Conservation (phyloP, 2,113 vertebrate species). For the Bos taurus region DNA sequence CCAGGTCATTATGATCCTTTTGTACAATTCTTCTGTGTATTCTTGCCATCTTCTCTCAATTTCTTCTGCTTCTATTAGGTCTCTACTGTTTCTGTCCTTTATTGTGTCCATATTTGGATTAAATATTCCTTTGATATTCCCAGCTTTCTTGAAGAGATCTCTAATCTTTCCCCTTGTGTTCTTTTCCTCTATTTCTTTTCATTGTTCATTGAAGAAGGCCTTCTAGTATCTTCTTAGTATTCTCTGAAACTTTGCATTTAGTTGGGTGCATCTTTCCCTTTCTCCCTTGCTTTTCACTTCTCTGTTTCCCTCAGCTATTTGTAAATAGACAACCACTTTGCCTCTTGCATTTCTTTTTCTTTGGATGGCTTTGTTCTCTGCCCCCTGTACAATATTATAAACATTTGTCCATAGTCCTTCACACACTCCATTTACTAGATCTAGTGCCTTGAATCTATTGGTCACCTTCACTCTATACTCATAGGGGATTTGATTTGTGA, state of each 20-base stretch:
- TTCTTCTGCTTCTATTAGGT: not conserved
- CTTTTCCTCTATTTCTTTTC: not conserved
- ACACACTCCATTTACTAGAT: not conserved
- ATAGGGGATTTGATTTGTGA: not conserved
- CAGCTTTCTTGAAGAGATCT: not conserved
- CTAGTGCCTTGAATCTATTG: not conserved
- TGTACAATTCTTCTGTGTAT: not conserved
- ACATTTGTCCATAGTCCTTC: not conserved
- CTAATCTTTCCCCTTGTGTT: not conserved
- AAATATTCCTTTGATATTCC: not conserved
- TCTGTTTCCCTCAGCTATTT: not conserved
- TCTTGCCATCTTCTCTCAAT: not conserved
- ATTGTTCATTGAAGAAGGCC: not conserved
- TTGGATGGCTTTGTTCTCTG: not conserved
- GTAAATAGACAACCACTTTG: not conserved
- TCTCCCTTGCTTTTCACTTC: not conserved
- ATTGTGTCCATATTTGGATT: not conserved
- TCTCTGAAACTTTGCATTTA: not conserved
- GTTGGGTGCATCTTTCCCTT: not conserved
- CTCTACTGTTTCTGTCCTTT: not conserved
- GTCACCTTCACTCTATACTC: not conserved
- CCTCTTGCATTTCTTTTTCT: not conserved
- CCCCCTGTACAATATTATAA: not conserved
- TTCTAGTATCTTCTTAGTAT: not conserved
- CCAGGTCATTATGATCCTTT: not conserved